These are phyloP conservation scores for Musca vetustissima DNA, from an alignment of 1,140 invertebrate species.

Conservation along the genomic window DNA sequence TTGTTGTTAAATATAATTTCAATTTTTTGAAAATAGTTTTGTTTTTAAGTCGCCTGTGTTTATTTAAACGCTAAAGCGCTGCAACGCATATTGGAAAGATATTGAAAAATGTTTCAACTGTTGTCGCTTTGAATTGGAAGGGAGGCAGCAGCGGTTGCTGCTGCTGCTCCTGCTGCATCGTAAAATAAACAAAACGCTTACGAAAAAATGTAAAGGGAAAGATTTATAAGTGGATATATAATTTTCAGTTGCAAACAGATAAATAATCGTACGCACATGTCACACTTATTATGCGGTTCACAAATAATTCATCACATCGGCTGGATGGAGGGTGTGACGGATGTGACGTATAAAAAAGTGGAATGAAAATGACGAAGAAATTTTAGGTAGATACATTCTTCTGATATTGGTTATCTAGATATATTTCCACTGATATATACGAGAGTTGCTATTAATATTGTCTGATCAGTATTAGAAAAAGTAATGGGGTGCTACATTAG, in stretches of 20 bases:
- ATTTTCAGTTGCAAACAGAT: neutral
- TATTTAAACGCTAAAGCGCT: conserved; percentile 5
- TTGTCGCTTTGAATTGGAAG: neutral
- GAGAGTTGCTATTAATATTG: too few species aligned
- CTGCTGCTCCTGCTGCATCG: neutral
- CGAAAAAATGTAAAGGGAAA: neutral
- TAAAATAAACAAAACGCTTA: conserved; percentile 8
- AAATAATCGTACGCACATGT: neutral
- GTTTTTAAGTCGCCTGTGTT: neutral
- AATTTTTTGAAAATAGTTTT: conserved; percentile 11
- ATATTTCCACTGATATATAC: too few species aligned
- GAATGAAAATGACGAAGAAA: too few species aligned
- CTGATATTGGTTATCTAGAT: too few species aligned
- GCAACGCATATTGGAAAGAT: neutral
- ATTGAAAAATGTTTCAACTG: neutral
- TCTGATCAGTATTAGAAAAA: too few species aligned
- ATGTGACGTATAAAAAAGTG: too few species aligned
- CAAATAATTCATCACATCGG: neutral
- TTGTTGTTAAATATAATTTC: too few species aligned
- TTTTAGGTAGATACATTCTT: too few species aligned
- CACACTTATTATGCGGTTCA: neutral
- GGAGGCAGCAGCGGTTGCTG: neutral
- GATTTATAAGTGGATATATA: conserved; percentile 12
- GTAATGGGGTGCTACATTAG: too few species aligned
- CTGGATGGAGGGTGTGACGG: neutral